Evolutionary conservation across 2,797 vertebrate species (phyloP).

Genomic region (Enteromius trimaculatus): DNA sequence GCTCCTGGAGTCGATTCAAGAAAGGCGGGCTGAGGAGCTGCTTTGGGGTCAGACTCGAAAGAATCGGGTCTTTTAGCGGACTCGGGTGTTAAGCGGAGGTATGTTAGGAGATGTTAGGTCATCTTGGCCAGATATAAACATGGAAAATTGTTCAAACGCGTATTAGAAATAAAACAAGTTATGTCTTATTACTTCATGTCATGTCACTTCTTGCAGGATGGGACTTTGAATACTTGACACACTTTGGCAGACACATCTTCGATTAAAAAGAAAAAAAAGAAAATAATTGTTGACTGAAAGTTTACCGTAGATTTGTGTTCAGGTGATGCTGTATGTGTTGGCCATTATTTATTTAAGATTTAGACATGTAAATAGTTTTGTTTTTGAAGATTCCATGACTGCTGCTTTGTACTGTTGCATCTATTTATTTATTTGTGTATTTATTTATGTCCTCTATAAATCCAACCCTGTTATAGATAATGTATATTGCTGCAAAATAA

Average conservation of each 20-base stretch:
- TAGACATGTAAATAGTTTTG: slow-evolving; percentile 56
- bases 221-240: slow-evolving; percentile 55
- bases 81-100: slow-evolving; percentile 76
- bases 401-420: slow-evolving; percentile 61
- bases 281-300: slow-evolving; percentile 28
- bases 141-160: slow-evolving; percentile 12
- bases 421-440: slow-evolving; percentile 71
- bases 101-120: slow-evolving; percentile 12
- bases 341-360: slow-evolving; percentile 54
- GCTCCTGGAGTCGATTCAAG: slow-evolving; percentile 78
- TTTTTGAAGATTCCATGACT: slow-evolving; percentile 44
- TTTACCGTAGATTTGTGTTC: slow-evolving; percentile 56
- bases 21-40: slow-evolving; percentile 80
- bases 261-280: neutral
- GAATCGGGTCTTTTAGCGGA: slow-evolving; percentile 83
- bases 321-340: slow-evolving; percentile 39
- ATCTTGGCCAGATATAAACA: neutral
- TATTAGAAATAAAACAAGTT: slow-evolving; percentile 16
- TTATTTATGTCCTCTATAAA: slow-evolving; percentile 58
- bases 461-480: slow-evolving; percentile 59
- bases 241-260: slow-evolving; percentile 37
- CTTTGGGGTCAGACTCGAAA: slow-evolving; percentile 79
- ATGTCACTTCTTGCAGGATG: slow-evolving; percentile 41
- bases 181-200: slow-evolving; percentile 26
- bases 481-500: slow-evolving; percentile 69